phyloP scores from a whole-genome alignment of 2,888 invertebrate species.

The Cyaniris semiargus region DNA sequence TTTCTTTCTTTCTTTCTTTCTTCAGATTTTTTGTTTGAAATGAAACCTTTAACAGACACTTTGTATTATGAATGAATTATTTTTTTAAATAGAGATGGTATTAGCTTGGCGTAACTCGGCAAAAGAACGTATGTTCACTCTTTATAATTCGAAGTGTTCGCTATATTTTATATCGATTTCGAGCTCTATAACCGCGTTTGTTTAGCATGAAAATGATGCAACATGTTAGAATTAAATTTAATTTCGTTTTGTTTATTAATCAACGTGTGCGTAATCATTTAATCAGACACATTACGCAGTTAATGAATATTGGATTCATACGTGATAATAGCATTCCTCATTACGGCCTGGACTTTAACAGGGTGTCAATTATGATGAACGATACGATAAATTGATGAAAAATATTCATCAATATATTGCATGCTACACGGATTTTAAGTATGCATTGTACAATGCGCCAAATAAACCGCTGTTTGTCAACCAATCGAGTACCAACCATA shows the following conservation, averaged over 20 bases:
- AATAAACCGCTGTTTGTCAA: no score
- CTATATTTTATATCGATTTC: no score
- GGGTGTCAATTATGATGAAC: conserved; percentile 19
- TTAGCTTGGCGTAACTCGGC: no score
- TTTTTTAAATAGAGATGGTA: no score
- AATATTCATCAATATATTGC: conserved; percentile 17
- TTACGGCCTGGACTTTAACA: conserved; percentile 8
- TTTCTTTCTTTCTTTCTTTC: not conserved
- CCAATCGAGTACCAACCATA: no score
- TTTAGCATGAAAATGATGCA: not conserved
- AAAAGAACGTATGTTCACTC: no score
- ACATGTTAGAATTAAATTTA: not conserved
- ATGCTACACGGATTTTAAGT: not conserved
- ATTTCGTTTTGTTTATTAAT: conserved; percentile 35
- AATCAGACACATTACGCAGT: conserved; percentile 21
- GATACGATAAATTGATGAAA: conserved; percentile 11
- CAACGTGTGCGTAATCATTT: conserved; percentile 23
- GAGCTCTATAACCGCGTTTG: not conserved
- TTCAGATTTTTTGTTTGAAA: not conserved
- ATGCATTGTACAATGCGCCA: no score
- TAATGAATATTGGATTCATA: conserved; percentile 26
- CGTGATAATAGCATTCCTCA: conserved; percentile 26
- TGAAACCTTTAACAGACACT: not conserved
- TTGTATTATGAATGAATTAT: no score
- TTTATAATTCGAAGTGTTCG: no score